These are phyloP conservation scores for Pristis pectinata DNA, from an alignment of 2,797 vertebrate species.

Conservation along the genomic window DNA sequence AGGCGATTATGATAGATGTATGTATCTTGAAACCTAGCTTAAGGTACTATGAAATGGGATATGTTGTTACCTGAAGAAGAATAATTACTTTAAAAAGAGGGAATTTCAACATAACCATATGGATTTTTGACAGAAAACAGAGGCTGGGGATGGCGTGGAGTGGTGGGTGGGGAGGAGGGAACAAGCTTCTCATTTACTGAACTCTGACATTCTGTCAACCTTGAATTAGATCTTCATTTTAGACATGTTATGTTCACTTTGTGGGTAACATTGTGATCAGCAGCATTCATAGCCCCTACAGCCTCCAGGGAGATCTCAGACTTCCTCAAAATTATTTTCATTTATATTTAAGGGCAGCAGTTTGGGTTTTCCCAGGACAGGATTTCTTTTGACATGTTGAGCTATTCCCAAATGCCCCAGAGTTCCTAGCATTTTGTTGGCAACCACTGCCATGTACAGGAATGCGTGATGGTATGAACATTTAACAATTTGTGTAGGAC, in stretches of 20 bases:
- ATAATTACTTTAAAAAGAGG: neutral
- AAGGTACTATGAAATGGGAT: neutral
- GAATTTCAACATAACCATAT: neutral
- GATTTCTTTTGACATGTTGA: conserved; percentile 51
- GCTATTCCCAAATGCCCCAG: conserved; percentile 47
- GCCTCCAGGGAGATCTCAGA: conserved; percentile 63
- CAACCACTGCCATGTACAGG: conserved; percentile 45
- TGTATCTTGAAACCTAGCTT: neutral
- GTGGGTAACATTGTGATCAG: conserved; percentile 45
- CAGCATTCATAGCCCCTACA: conserved; percentile 52
- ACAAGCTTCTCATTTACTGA: conserved; percentile 59
- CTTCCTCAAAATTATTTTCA: conserved; percentile 67
- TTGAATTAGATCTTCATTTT: conserved; percentile 68
- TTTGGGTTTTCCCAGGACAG: conserved; percentile 58
- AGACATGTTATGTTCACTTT: conserved; percentile 48
- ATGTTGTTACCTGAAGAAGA: neutral
- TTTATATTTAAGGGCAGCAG: conserved; percentile 71
- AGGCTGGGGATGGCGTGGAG: too few species aligned
- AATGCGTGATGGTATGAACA: conserved; percentile 52
- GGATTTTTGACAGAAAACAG: neutral
- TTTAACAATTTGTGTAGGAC: conserved; percentile 51
- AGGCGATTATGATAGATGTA: neutral
- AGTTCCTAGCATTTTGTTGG: neutral
- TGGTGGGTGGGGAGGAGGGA: too few species aligned
- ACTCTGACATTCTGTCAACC: conserved; percentile 61